Base-by-base conservation (phyloP, 2,797 vertebrate species). In the Anguilla anguilla region DNA sequence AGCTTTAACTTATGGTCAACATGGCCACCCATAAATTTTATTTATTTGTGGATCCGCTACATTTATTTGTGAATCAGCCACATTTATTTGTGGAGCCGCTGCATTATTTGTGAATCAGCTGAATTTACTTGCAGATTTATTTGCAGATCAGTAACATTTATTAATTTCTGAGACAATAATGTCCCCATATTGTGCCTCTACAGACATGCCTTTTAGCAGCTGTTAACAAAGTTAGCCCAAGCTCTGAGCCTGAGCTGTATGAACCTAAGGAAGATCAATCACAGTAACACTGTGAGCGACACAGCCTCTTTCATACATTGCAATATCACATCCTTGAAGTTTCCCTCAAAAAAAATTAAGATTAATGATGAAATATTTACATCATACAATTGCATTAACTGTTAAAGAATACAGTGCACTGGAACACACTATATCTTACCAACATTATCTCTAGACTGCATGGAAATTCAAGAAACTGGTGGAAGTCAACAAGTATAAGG, bases 151-250 rank as follows among this genome's bases (percentile, higher is more conserved):
- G 43, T 46, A 46, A 46, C 5, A 46, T 46, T 46, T 46, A 46
- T 46, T 46, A 46, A 46, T 46, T 46, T 46, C 43, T 46, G 43
- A 46, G 43, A 46, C 43, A 46, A 46, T 46, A 46, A 46, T 46
- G 43, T 46, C 43, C 43, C 43, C 43, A 46, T 46, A 53, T 61
- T 46, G 9, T 22, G 11, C 6, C n/a, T n/a, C 69, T 35, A 61
- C 17, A 79, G 74, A n/a, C 57, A 64, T 84, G n/a, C 61, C 25
- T 67, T 46, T 15, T 69, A 22, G 81, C 81, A 87, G 86, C 86
- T 84, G 82, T 72, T 59, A 61, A 28, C 35, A 39, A 83, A 83
- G 81, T 83, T 51, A 83, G 79, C 28, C 35, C 35, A 10, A 25
- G 1, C 72, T 11, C 31, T 25, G 49, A 82, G 35, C 15, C 69